Base-by-base conservation (phyloP, 2,797 vertebrate species). In the Pseudotriccus pelzelni region DNA sequence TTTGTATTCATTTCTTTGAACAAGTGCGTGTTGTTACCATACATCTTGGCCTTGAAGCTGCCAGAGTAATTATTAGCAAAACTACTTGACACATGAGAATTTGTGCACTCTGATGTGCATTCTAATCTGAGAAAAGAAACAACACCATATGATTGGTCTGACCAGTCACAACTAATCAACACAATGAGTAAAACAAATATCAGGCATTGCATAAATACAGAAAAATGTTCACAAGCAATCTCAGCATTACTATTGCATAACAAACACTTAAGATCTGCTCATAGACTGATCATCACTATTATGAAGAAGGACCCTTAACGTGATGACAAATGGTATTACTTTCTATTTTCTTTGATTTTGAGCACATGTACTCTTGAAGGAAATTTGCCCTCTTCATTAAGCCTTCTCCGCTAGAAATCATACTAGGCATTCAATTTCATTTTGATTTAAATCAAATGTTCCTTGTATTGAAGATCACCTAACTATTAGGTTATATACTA, bases 131-230 rank as follows among this genome's bases (percentile, higher is more conserved):
- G 91, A 96, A 91, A 66, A 96, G 91, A 91, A 97, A 94, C 92
- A 95, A 36, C 82, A 90, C 79, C 94, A 93, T 93, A 94, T 86
- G 93, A 97, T 84, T 96, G 66, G 92, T 95, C 87, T 96, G 94
- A 96, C 93, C 96, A 95, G 96, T 89, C 91, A 93, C 82, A 94
- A 84, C 95, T 96, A 86, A 96, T 93, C 94, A 96, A 86, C 91
- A 92, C 89, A 93, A 86, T 59, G 88, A 94, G 79, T 91, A 92
- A 95, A 95, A 96, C 92, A 95, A 95, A 91, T 96, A 96, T 87
- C 78, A 96, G 84, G 20, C 81, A 75, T 89, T 78, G 68, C 79
- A 93, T 93, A 94, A 96, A 95, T 84, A 94, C 58, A 94, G 68
- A 92, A 94, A 89, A 94, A 78, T 83, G 90, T 92, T 95, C 92